Percentiles rank a stretch among this genome's conserved stretches.
Evolutionary conservation across 2,113 vertebrate genomes (phyloP).

Genomic region (Nannobrachium achirus): DNA sequence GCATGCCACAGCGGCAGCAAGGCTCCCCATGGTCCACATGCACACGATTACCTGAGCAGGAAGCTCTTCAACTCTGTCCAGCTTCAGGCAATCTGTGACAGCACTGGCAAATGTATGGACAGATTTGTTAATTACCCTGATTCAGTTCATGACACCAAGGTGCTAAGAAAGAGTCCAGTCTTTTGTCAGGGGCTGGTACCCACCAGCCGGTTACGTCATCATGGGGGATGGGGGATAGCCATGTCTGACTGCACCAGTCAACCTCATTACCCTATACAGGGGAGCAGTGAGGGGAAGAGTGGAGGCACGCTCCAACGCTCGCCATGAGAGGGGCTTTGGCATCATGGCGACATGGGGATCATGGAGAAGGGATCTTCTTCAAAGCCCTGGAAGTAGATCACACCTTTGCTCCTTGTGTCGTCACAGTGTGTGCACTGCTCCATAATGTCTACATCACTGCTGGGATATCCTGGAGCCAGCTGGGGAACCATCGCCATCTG

Average conservation of each 20-base stretch:
- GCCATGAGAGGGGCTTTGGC: not conserved
- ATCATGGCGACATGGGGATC: not conserved
- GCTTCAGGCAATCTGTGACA: too few relatives aligned
- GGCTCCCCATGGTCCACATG: too few relatives aligned
- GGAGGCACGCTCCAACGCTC: not conserved
- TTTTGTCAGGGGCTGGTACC: too few relatives aligned
- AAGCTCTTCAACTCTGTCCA: too few relatives aligned
- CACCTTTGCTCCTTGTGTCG: not conserved
- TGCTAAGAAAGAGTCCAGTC: too few relatives aligned
- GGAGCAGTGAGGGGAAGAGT: not conserved
- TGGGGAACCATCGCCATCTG: not conserved
- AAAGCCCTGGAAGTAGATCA: not conserved
- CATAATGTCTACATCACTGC: not conserved
- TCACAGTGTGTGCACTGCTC: not conserved
- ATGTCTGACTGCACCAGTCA: not conserved
- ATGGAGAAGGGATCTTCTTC: not conserved
- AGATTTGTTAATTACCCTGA: too few relatives aligned
- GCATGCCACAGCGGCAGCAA: too few relatives aligned
- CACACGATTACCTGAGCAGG: too few relatives aligned
- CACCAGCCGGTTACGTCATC: too few relatives aligned
- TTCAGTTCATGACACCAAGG: too few relatives aligned
- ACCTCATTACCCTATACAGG: not conserved
- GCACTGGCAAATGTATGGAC: too few relatives aligned
- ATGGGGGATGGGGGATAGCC: not conserved
- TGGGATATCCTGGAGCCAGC: too few relatives aligned